Evolutionary conservation across 2,113 vertebrate species (phyloP).

Genomic region (Myocastor coypus): DNA sequence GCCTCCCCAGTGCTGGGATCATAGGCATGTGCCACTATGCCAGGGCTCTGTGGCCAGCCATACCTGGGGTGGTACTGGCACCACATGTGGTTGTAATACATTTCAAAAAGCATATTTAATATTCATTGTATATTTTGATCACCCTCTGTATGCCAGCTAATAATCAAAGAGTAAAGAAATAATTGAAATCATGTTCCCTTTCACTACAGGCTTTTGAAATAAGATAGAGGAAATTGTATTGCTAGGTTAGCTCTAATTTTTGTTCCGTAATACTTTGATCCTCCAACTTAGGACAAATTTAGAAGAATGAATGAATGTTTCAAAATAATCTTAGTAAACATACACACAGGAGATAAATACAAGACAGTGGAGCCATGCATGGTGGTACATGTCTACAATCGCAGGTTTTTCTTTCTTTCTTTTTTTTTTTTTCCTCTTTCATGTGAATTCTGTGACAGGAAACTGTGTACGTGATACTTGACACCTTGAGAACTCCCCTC

Average conservation of each 20-base stretch:
- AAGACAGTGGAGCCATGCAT: background rate
- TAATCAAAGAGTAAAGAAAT: background rate
- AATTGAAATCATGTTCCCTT: background rate
- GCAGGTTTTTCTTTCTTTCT: too few relatives aligned
- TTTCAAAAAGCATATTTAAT: background rate
- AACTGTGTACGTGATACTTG: background rate
- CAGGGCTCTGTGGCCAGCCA: too few relatives aligned
- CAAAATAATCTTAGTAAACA: background rate
- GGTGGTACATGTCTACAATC: background rate
- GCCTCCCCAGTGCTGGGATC: too few relatives aligned
- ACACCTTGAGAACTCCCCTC: too few relatives aligned
- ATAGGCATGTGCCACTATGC: too few relatives aligned
- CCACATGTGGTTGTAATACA: background rate
- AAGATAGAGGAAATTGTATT: background rate
- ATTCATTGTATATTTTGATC: background rate
- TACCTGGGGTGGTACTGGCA: too few relatives aligned
- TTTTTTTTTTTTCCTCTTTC: background rate
- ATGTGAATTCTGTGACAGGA: constrained; percentile 33
- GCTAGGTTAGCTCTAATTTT: constrained; percentile 18
- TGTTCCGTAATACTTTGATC: background rate
- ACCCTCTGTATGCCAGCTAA: background rate
- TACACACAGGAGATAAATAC: background rate
- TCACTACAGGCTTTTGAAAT: background rate
- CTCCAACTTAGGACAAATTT: background rate
- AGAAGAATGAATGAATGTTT: constrained; percentile 1